Evolutionary conservation across 2,797 vertebrate species (phyloP).

Genomic region (Euphonia xanthogaster): DNA sequence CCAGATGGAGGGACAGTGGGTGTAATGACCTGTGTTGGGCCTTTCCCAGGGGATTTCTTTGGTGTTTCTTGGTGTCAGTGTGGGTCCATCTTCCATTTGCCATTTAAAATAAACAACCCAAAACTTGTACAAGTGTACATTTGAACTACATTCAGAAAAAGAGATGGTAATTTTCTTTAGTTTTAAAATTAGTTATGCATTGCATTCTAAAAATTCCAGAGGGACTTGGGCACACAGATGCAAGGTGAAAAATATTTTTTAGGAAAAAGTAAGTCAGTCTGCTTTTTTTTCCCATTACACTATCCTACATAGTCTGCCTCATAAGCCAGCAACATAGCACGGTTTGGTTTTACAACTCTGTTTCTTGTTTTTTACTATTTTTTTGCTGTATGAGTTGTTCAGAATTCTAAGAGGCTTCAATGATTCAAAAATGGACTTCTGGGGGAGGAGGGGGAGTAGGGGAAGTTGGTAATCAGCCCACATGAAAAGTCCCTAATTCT

Average conservation of each 20-base stretch:
- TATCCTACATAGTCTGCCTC: background rate
- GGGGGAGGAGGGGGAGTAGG: background rate
- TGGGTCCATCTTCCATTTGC: conserved; percentile 35
- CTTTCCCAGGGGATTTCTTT: conserved; percentile 56
- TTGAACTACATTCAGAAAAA: conserved; percentile 60
- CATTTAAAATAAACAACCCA: conserved; percentile 47
- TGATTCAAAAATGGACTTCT: background rate
- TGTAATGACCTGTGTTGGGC: conserved; percentile 28
- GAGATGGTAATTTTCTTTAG: background rate
- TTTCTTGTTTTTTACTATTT: background rate
- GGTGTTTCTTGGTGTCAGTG: conserved; percentile 12
- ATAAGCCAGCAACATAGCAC: background rate
- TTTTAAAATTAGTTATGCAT: conserved; percentile 50
- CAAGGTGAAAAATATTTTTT: background rate
- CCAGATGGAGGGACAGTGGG: conserved; percentile 55
- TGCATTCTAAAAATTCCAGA: conserved; percentile 11
- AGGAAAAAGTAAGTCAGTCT: background rate
- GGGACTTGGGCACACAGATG: background rate
- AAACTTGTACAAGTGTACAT: conserved; percentile 26
- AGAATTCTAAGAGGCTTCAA: background rate
- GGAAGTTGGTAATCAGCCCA: background rate
- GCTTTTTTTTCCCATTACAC: background rate
- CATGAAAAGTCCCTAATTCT: conserved; percentile 38
- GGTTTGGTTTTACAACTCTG: background rate
- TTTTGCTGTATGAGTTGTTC: background rate